These are phyloP conservation scores for Nymphalis urticae DNA, from an alignment of 2,888 invertebrate species.

Conservation along the genomic window DNA sequence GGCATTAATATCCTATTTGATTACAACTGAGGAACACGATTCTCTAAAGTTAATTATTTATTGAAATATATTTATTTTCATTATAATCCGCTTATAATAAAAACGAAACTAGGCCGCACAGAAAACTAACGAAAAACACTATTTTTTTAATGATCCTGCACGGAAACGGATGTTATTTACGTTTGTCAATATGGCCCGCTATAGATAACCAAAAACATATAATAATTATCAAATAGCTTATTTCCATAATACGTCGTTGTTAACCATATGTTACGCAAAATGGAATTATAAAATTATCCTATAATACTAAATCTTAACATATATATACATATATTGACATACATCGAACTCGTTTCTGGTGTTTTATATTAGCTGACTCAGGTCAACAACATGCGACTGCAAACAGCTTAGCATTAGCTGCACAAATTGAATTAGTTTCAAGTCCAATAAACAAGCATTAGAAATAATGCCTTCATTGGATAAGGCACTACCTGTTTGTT, in stretches of 20 bases:
- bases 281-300: not conserved
- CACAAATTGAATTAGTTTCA: conserved; percentile 68
- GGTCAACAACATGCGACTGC: conserved; percentile 60
- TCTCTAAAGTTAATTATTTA: conserved; percentile 19
- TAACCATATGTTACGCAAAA: no score
- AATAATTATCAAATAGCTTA: not conserved
- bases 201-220: no score
- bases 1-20: conserved; percentile 29
- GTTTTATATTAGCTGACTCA: conserved; percentile 38
- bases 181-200: no score
- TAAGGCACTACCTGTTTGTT: conserved; percentile 40
- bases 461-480: conserved; percentile 55
- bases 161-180: no score
- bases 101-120: no score
- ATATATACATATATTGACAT: conserved; percentile 5
- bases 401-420: conserved; percentile 51
- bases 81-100: not conserved
- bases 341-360: conserved; percentile 12
- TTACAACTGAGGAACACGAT: conserved; percentile 27
- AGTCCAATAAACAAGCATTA: conserved; percentile 53
- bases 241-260: no score
- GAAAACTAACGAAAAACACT: no score
- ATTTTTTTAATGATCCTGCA: no score
- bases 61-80: not conserved
- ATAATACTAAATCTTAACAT: not conserved